phyloP scores from a whole-genome alignment of 2,888 invertebrate species.

The Cerceris ruficornis region DNA sequence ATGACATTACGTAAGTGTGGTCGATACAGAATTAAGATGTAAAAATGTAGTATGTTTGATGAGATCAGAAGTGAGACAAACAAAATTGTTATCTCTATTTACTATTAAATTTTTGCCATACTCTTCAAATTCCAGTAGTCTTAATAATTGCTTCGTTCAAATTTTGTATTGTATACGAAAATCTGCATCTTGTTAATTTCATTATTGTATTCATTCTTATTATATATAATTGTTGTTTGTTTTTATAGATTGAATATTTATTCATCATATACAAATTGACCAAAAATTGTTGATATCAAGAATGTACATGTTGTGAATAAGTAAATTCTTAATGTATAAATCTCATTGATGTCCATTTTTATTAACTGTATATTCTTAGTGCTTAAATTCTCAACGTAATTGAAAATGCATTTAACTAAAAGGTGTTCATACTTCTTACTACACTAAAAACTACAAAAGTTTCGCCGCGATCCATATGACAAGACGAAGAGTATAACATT shows the following conservation, averaged over 20 bases:
- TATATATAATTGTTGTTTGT: constrained; percentile 12
- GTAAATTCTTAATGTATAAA: constrained; percentile 21
- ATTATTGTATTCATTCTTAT: constrained; percentile 8
- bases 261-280: constrained; percentile 4
- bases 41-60: constrained; percentile 16
- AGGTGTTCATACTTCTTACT: background rate
- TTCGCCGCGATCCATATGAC: too few relatives aligned
- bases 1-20: background rate
- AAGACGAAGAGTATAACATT: too few relatives aligned
- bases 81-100: background rate
- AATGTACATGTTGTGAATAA: constrained; percentile 32
- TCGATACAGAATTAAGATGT: constrained; percentile 17
- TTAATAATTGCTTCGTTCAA: constrained; percentile 8
- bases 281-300: constrained; percentile 9
- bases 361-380: background rate
- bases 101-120: background rate
- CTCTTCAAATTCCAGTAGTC: constrained; percentile 8
- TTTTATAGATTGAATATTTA: constrained; percentile 14
- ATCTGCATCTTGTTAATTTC: too few relatives aligned
- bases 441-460: background rate
- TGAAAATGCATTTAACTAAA: background rate
- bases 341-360: constrained; percentile 9
- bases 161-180: constrained; percentile 10
- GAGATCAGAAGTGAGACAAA: background rate
- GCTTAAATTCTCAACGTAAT: background rate